Percentiles rank a stretch among this genome's conserved stretches.
Conservation (phyloP, 2,113 vertebrate genomes). For the Hiodon tergisus region DNA sequence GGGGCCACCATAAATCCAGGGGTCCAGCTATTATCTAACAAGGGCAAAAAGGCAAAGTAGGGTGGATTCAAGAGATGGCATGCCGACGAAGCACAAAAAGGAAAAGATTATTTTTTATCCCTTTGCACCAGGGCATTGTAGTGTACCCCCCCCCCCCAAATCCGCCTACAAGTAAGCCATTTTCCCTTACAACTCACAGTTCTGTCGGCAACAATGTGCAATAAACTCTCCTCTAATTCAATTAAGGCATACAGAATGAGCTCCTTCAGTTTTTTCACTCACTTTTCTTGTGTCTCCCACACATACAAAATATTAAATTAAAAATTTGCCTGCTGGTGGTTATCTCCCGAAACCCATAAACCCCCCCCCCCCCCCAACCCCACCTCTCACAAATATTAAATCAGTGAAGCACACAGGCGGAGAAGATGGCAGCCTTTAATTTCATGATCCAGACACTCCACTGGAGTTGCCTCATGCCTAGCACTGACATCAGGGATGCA, state of each 20-base stretch:
- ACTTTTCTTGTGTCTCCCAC: not conserved
- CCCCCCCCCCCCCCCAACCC: not conserved
- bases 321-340: not conserved
- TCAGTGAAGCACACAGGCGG: not conserved
- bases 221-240: not conserved
- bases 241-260: not conserved
- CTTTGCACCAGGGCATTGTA: too few species aligned
- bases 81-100: slow-evolving; percentile 32
- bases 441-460: not conserved
- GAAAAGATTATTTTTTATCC: slow-evolving; percentile 5
- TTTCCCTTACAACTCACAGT: not conserved
- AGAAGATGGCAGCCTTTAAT: not conserved
- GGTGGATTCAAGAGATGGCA: not conserved
- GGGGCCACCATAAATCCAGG: slow-evolving; percentile 35
- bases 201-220: not conserved
- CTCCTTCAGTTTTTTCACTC: not conserved
- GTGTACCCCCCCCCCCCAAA: not conserved
- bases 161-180: not conserved
- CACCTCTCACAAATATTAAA: not conserved
- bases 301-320: not conserved
- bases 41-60: not conserved
- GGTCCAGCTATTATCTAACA: not conserved
- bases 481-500: not conserved
- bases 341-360: not conserved
- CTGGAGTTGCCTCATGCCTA: not conserved